These are phyloP conservation scores for Pristis pectinata DNA, from an alignment of 2,797 vertebrate genomes.

Conservation along the genomic window DNA sequence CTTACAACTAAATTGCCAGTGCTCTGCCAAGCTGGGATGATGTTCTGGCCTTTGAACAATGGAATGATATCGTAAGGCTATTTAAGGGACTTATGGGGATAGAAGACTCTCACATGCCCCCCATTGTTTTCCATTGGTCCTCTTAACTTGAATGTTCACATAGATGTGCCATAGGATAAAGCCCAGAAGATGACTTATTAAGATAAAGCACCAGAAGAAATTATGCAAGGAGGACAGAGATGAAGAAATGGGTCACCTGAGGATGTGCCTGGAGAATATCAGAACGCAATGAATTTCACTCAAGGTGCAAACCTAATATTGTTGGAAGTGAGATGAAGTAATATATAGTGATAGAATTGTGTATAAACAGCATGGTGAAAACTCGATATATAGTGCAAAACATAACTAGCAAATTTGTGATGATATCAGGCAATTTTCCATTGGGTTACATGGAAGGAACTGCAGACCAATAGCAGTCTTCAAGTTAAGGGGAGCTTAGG, in stretches of 20 bases:
- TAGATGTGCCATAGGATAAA: not conserved
- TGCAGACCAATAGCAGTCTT: not conserved
- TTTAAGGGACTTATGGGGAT: not conserved
- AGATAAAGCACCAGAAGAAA: not conserved
- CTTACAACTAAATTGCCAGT: no score
- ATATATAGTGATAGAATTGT: not conserved
- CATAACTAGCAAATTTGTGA: not conserved
- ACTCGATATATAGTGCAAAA: not conserved
- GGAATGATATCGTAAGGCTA: not conserved
- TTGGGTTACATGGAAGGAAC: not conserved
- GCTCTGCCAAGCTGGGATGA: not conserved
- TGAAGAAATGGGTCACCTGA: not conserved
- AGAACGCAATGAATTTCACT: not conserved
- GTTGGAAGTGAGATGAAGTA: not conserved
- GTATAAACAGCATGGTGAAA: not conserved
- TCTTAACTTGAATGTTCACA: not conserved
- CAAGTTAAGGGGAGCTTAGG: not conserved
- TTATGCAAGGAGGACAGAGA: not conserved
- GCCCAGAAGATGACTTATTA: not conserved
- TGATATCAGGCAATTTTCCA: not conserved
- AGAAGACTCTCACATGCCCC: not conserved
- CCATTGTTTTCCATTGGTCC: not conserved
- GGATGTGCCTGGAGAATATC: not conserved
- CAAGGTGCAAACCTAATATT: no score
- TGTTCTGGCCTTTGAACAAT: not conserved